Conservation (phyloP, 2,797 vertebrate genomes). For the Orestias chungarensis region DNA sequence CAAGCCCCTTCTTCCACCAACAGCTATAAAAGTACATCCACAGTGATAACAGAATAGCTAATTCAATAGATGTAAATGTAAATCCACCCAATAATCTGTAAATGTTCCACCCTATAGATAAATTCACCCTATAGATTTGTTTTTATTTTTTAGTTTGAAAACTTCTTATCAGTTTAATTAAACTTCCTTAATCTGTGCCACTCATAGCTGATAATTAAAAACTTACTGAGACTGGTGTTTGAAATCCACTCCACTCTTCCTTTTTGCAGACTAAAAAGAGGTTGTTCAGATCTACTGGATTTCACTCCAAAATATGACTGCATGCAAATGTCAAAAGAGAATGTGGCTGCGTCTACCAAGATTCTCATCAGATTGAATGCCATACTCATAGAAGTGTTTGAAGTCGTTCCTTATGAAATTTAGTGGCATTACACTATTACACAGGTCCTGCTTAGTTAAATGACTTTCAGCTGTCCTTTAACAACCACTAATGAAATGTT, state of each 20-base stretch:
- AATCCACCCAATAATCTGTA: neutral
- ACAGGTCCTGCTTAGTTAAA: conserved; percentile 49
- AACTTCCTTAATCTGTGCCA: neutral
- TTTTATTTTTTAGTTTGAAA: no score
- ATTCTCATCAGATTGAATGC: conserved; percentile 85
- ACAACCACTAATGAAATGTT: neutral
- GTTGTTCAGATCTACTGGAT: conserved; percentile 81
- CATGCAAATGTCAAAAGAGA: conserved; percentile 74
- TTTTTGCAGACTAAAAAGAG: conserved; percentile 64
- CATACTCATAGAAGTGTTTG: conserved; percentile 75
- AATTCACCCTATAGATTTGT: no score
- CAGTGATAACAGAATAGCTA: neutral
- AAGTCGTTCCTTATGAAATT: conserved; percentile 80
- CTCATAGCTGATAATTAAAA: no score
- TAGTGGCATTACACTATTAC: conserved; percentile 70
- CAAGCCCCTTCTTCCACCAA: no score
- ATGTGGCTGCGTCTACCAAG: conserved; percentile 69
- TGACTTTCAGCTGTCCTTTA: conserved; percentile 38
- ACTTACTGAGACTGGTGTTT: no score
- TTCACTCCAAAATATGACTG: conserved; percentile 69
- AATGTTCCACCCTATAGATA: no score
- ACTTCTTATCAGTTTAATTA: neutral
- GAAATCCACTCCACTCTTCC: neutral
- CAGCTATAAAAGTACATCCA: neutral
- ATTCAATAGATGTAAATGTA: no score